Evolutionary conservation across 1,140 invertebrate genomes (phyloP).

Genomic region (Nylanderia fulva): DNA sequence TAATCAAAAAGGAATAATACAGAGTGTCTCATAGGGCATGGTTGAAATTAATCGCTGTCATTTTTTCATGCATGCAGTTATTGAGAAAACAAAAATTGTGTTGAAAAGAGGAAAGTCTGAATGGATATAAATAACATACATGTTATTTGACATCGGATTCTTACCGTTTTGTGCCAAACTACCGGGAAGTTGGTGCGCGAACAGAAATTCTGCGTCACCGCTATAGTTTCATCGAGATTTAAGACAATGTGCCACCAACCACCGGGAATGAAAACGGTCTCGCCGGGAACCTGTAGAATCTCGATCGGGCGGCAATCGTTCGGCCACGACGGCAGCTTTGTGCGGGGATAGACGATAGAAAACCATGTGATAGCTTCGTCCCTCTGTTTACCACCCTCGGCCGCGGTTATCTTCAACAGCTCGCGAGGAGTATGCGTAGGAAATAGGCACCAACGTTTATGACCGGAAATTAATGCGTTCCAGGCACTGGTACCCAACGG

Average conservation of each 20-base stretch:
- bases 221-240: constrained; percentile 98
- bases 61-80: no score
- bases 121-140: no score
- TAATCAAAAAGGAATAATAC: no score
- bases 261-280: constrained; percentile 99
- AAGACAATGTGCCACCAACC: constrained; percentile 99
- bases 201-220: constrained; percentile 99
- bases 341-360: constrained; percentile 97
- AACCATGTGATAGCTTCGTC: constrained; percentile 99
- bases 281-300: constrained; percentile 98
- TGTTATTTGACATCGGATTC: no score
- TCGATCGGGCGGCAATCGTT: constrained; percentile 96
- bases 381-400: constrained; percentile 97
- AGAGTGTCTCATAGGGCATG: no score
- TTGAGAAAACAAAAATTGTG: no score
- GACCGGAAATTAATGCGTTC: constrained; percentile 98
- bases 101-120: no score
- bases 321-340: constrained; percentile 95
- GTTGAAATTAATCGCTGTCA: no score
- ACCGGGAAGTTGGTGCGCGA: constrained; percentile 98
- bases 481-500: constrained; percentile 99
- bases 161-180: constrained; percentile 99
- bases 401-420: constrained; percentile 95
- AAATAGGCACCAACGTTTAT: constrained; percentile 99
- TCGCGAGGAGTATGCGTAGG: constrained; percentile 98